Percentiles rank a stretch among this genome's conserved stretches.
phyloP scores from a whole-genome alignment of 2,113 vertebrate genomes.

The Marmota flaviventris region DNA sequence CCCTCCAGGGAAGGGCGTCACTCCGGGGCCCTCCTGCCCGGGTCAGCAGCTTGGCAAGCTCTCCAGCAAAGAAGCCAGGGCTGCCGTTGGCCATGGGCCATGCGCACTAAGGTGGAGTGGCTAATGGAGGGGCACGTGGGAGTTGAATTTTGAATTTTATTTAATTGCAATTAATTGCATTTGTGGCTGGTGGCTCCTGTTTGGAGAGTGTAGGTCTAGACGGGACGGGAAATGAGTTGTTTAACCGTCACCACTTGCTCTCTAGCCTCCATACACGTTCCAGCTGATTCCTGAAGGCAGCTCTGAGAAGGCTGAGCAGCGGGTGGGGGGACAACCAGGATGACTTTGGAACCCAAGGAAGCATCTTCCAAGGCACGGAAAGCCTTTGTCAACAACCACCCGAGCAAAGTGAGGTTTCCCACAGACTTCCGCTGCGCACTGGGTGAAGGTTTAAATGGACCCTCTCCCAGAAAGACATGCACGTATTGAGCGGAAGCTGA shows the following conservation, averaged over 20 bases:
- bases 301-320: no score
- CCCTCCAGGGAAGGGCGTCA: not conserved
- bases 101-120: not conserved
- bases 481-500: rapidly evolving
- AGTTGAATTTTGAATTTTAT: not conserved
- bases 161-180: not conserved
- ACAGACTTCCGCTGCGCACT: rapidly evolving
- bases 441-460: not conserved
- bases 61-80: not conserved
- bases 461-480: not conserved
- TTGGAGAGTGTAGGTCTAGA: not conserved
- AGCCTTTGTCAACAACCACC: not conserved
- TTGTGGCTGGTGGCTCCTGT: no score
- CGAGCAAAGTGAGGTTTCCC: not conserved
- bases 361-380: not conserved
- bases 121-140: no score
- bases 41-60: not conserved
- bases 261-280: rapidly evolving
- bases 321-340: no score
- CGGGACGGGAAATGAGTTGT: not conserved
- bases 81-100: rapidly evolving
- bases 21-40: no score
- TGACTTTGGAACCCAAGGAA: not conserved
- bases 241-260: not conserved
- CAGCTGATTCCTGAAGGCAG: not conserved